Base-by-base conservation (phyloP, 2,797 vertebrate genomes). In the Oryzias sinensis region DNA sequence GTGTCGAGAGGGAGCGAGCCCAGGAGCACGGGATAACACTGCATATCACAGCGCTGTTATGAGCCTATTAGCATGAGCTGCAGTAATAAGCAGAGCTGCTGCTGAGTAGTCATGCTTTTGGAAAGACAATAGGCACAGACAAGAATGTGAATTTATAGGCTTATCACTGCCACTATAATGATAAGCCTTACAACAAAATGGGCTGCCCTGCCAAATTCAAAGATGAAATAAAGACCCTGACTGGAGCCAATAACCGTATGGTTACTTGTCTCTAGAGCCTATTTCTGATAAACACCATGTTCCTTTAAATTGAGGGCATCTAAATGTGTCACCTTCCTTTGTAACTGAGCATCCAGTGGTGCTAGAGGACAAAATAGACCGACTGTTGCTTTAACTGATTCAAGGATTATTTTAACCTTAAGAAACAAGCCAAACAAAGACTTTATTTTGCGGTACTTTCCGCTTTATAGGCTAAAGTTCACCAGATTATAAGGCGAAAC, bases 1-100 rank as follows among this genome's bases (percentile, higher is more conserved):
- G 48, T 17, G 53, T 79, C 81, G 43, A 27, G 37, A 60, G 65
- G 48, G 60, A 62, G 64, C 17, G 72, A 68, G 63, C 58, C n/a
- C 70, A 68, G 68, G 70, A 66, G 68, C 68, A 49, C 49, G 63
- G 68, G 63, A 65, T 76, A 86, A 74, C 72, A 70, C 58, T 53
- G 70, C 53, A 27, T 29, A 78, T 83, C 70, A 66, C 67, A 56
- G 66, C 65, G 74, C 72, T 77, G 70, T 82, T 62, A 67, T 65
- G 49, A 72, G 70, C 68, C 64, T 56, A 76, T 80, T 85, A 83
- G 62, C 11, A 43, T 43, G 59, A 58, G 59, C 65, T 5, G 27
- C 46, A 14, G 59, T 58, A 69, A 71, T 72, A 75, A 76, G 73
- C 56, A 53, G 53, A 74, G 56, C 62, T 72, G 61, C 41, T 62